Evolutionary conservation across 37 sponge, comb jelly and placozoan genomes (phyloP).

Genomic region (Chondrilla cf. caribensis): DNA sequence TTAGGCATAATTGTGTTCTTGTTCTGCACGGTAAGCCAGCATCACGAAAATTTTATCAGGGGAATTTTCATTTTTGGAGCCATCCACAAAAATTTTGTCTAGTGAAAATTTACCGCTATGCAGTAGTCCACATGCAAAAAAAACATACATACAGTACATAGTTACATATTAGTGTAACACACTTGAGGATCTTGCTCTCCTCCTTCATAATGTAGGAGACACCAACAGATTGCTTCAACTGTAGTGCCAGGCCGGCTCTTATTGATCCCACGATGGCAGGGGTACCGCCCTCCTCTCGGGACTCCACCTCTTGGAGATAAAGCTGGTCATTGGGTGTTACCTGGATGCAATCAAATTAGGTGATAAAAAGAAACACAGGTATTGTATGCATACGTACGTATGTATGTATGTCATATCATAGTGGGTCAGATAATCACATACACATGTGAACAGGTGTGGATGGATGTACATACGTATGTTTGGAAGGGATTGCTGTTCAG

Average conservation of each 20-base stretch:
- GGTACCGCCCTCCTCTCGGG: conserved; percentile 92
- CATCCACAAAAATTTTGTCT: no score
- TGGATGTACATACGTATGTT: no score
- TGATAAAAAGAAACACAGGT: background rate
- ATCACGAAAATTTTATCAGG: no score
- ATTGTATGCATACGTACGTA: background rate
- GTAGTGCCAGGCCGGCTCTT: conserved; percentile 81
- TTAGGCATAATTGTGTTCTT: no score
- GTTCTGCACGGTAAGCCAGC: no score
- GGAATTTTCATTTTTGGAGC: no score
- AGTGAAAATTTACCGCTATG: background rate
- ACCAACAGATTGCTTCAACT: conserved; percentile 74
- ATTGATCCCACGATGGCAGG: conserved; percentile 83
- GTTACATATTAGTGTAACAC: background rate
- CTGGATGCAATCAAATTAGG: background rate
- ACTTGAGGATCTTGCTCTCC: conserved; percentile 23
- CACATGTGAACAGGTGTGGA: no score
- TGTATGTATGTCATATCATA: background rate
- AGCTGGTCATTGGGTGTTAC: conserved; percentile 59
- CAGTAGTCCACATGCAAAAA: background rate
- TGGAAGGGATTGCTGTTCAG: no score
- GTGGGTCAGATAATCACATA: no score
- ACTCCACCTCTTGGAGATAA: conserved; percentile 74
- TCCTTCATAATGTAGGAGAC: conserved; percentile 34
- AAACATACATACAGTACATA: background rate